These are phyloP conservation scores for Falco novaeseelandiae DNA, from an alignment of 2,797 vertebrate genomes.

Conservation along the genomic window DNA sequence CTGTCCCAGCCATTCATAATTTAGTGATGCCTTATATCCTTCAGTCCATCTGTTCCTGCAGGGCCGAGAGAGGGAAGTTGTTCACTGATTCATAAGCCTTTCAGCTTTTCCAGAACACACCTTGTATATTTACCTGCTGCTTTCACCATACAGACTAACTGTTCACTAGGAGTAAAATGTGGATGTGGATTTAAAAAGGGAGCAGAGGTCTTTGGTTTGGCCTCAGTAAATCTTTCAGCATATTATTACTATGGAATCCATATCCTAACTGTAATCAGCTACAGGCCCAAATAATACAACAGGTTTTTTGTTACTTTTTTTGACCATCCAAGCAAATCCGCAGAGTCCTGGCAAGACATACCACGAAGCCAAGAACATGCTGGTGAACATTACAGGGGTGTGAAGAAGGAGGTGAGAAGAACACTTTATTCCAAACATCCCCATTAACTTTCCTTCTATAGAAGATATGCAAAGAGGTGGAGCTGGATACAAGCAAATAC, in stretches of 20 bases:
- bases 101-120: not conserved
- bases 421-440: not conserved
- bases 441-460: not conserved
- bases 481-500: not conserved
- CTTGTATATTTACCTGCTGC: not conserved
- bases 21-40: constrained; percentile 19
- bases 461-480: not conserved
- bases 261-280: not conserved
- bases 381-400: not conserved
- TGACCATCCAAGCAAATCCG: not conserved
- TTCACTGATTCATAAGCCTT: constrained; percentile 3
- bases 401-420: not conserved
- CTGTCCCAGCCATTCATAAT: constrained; percentile 10
- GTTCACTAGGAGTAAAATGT: not conserved
- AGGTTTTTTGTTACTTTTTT: not conserved
- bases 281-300: not conserved
- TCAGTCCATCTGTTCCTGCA: constrained; percentile 6
- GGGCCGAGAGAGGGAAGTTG: not conserved
- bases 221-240: not conserved
- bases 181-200: not conserved
- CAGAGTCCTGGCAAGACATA: not conserved
- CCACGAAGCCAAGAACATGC: not conserved
- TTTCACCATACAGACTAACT: not conserved
- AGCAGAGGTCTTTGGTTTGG: not conserved
- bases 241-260: not conserved